Evolutionary conservation across 2,113 vertebrate genomes (phyloP).

Genomic region (Planiliza haematocheilus): DNA sequence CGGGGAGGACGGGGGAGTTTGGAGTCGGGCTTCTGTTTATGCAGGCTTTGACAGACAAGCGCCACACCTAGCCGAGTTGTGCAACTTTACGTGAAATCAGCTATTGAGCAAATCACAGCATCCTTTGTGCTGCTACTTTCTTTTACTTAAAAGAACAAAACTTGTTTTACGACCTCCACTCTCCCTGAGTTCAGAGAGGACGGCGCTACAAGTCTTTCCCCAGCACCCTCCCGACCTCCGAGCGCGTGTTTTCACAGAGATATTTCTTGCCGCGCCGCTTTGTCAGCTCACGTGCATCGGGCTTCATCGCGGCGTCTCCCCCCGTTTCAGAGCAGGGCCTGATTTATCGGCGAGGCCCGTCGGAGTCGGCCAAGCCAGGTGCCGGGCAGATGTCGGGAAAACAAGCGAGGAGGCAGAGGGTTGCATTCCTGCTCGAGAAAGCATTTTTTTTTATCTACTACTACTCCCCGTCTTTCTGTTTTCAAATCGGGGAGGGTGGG

Average conservation of each 20-base stretch:
- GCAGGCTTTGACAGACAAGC: slow-evolving; percentile 54
- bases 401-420: slow-evolving; percentile 29
- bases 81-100: too few species aligned
- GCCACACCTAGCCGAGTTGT: slow-evolving; percentile 47
- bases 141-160: too few species aligned
- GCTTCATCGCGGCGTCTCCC: slow-evolving; percentile 58
- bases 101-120: too few species aligned
- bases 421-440: slow-evolving; percentile 51
- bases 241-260: slow-evolving; percentile 39
- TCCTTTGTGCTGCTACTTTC: background rate
- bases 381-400: slow-evolving; percentile 72
- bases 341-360: slow-evolving; percentile 67
- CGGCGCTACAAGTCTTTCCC: too few species aligned
- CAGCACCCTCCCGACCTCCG: slow-evolving; percentile 34
- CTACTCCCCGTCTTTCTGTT: slow-evolving; percentile 5
- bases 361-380: slow-evolving; percentile 62
- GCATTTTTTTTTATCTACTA: too few species aligned
- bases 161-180: slow-evolving; percentile 15
- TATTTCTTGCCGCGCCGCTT: slow-evolving; percentile 48
- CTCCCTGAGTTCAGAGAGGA: slow-evolving; percentile 34
- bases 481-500: too few species aligned
- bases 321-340: slow-evolving; percentile 62
- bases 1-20: too few species aligned
- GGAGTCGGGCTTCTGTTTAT: slow-evolving; percentile 66
- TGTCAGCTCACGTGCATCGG: slow-evolving; percentile 54